Evolutionary conservation across 2,888 invertebrate species (phyloP).

Genomic region (Agrotis clavis): DNA sequence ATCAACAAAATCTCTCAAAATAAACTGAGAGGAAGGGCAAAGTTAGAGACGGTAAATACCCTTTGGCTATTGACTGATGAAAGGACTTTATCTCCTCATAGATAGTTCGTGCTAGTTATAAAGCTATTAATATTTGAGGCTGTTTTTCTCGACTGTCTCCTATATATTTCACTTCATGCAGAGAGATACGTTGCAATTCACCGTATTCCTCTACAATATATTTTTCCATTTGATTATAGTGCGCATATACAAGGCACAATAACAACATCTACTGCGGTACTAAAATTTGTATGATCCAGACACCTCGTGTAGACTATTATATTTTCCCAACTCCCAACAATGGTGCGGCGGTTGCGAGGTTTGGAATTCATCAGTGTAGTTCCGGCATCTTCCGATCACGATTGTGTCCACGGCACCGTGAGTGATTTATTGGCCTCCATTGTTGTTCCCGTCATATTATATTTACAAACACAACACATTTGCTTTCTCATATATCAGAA

Average conservation of each 20-base stretch:
- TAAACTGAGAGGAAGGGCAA: too few species aligned
- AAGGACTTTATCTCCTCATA: too few species aligned
- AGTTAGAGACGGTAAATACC: too few species aligned
- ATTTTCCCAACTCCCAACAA: slow-evolving; percentile 60
- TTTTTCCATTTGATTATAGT: slow-evolving; percentile 3
- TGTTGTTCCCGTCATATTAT: slow-evolving; percentile 72
- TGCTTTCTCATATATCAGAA: slow-evolving; percentile 67
- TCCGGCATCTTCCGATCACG: slow-evolving; percentile 74
- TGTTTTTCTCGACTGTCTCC: neutral
- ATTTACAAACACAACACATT: slow-evolving; percentile 72
- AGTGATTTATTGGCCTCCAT: slow-evolving; percentile 79
- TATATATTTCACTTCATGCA: neutral
- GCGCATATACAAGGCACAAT: slow-evolving; percentile 14
- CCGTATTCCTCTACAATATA: neutral
- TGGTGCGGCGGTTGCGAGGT: slow-evolving; percentile 58
- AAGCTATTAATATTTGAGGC: neutral
- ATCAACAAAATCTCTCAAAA: too few species aligned
- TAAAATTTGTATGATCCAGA: slow-evolving; percentile 47
- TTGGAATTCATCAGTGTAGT: slow-evolving; percentile 72
- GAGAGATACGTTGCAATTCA: neutral
- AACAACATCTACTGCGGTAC: slow-evolving; percentile 9
- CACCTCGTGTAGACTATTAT: slow-evolving; percentile 48
- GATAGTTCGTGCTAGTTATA: too few species aligned
- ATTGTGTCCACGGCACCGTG: slow-evolving; percentile 69
- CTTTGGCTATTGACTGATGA: too few species aligned